Conservation (phyloP, 1,140 invertebrate genomes). For the Olivierus martensii region DNA sequence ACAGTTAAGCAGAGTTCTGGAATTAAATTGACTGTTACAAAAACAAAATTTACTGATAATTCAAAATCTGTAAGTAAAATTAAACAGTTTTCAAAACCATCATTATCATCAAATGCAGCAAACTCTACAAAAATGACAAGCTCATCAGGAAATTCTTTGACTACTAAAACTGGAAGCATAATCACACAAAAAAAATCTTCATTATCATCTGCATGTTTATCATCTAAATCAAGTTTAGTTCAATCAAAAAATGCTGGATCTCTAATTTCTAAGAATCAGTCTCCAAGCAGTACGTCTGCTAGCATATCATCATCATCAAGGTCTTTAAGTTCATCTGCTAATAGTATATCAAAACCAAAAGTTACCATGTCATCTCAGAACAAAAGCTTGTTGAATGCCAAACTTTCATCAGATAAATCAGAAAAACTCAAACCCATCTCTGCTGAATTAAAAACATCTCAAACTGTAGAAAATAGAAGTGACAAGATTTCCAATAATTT, state of each 20-base stretch:
- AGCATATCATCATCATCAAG: neutral
- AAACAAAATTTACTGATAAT: conserved; percentile 16
- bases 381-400: neutral
- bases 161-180: too few relatives aligned
- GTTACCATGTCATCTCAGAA: conserved; percentile 5
- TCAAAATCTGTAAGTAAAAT: neutral
- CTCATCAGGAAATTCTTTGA: too few relatives aligned
- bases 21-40: conserved; percentile 21
- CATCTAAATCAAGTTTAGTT: too few relatives aligned
- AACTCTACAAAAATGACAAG: too few relatives aligned
- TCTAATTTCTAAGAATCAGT: too few relatives aligned
- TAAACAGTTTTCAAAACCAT: neutral
- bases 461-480: neutral
- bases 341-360: neutral
- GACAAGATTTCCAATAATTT: conserved; percentile 6
- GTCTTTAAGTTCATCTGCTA: neutral
- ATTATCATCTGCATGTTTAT: too few relatives aligned
- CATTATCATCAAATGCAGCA: too few relatives aligned
- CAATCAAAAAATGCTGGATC: too few relatives aligned
- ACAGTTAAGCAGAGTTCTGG: conserved; percentile 19
- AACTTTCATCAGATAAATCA: conserved; percentile 1
- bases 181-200: too few relatives aligned
- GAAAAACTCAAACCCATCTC: conserved; percentile 3
- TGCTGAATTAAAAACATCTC: conserved; percentile 3
- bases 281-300: neutral